Conservation (phyloP, 1,140 invertebrate species). For the Platyscapa corneri region DNA sequence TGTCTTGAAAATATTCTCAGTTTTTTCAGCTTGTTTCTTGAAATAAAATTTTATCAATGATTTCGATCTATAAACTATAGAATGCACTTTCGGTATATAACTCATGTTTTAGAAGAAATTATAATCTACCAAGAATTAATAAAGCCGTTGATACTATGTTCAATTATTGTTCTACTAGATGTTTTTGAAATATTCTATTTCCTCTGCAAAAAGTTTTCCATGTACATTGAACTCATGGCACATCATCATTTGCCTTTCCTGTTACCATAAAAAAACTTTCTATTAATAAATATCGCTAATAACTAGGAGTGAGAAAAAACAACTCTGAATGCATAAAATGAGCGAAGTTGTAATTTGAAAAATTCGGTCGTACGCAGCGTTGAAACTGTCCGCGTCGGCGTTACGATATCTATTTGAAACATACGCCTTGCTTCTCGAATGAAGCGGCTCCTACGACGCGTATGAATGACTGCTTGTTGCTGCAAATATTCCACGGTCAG, state of each 20-base stretch:
- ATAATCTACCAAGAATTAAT: too few species aligned
- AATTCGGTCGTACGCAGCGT: too few species aligned
- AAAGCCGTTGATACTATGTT: too few species aligned
- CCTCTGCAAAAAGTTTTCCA: not conserved
- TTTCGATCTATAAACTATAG: not conserved
- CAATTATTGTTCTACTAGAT: too few species aligned
- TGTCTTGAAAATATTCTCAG: not conserved
- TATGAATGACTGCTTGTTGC: not conserved
- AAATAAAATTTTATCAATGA: not conserved
- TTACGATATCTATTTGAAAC: constrained; percentile 1
- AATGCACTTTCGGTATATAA: too few species aligned
- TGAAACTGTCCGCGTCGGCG: not conserved
- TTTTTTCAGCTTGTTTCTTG: not conserved
- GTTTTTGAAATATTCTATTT: too few species aligned
- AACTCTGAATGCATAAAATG: too few species aligned
- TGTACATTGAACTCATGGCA: not conserved
- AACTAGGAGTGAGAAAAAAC: not conserved
- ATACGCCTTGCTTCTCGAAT: not conserved
- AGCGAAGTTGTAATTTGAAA: not conserved
- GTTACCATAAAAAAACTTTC: not conserved
- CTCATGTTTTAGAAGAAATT: too few species aligned
- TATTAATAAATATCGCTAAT: not conserved
- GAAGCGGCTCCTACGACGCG: too few species aligned
- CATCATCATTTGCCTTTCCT: not conserved
- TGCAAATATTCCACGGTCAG: constrained; percentile 42